Conservation (phyloP, 2,113 vertebrate species). For the Cebus imitator region DNA sequence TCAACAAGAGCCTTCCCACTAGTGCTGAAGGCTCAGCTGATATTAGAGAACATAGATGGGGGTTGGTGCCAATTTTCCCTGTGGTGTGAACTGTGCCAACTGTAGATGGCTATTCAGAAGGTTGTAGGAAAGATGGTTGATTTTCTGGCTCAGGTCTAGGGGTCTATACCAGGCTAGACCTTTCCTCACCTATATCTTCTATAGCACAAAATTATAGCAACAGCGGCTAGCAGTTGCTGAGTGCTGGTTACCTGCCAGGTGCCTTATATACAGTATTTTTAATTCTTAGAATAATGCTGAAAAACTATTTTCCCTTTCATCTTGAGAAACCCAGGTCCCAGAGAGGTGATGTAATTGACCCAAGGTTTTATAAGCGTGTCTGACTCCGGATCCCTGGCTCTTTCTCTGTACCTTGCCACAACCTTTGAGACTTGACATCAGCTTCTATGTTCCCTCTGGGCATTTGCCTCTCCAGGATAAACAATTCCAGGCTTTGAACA, state of each 20-base stretch:
- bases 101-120: neutral
- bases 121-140: neutral
- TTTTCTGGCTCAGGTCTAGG: neutral
- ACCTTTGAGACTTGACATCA: neutral
- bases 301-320: neutral
- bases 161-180: neutral
- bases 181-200: neutral
- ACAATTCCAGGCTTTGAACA: neutral
- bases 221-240: no score
- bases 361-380: neutral
- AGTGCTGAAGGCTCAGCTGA: neutral
- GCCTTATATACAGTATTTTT: neutral
- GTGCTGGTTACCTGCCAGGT: neutral
- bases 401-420: neutral
- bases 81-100: neutral
- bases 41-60: accelerated
- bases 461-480: neutral
- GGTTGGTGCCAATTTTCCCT: accelerated
- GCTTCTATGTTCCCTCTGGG: neutral
- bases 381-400: neutral
- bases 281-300: neutral
- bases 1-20: neutral
- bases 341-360: neutral
- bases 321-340: neutral
- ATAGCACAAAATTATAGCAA: accelerated